These are phyloP conservation scores for Ameiurus melas DNA, from an alignment of 2,113 vertebrate species.

Conservation along the genomic window DNA sequence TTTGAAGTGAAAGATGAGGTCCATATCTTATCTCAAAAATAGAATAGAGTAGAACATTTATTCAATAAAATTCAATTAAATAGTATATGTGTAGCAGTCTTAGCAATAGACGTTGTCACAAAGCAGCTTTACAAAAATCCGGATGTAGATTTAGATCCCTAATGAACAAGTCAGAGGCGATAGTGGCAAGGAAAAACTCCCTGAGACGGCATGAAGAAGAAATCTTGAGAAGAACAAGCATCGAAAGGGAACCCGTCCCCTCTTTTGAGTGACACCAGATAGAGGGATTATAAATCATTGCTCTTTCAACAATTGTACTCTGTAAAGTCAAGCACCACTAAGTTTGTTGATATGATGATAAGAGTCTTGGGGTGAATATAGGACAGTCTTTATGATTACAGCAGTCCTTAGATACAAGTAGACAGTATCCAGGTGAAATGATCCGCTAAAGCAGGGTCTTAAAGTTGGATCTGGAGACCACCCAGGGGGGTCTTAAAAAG, in stretches of 20 bases:
- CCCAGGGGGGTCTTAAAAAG: not conserved
- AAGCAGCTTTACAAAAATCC: slow-evolving; percentile 6
- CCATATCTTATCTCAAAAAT: slow-evolving; percentile 33
- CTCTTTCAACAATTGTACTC: not conserved
- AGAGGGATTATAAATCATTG: not conserved
- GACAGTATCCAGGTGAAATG: not conserved
- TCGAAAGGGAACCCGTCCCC: not conserved
- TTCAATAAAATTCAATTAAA: not conserved
- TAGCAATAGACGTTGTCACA: not conserved
- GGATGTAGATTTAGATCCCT: not conserved
- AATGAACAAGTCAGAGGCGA: not conserved
- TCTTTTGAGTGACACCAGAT: not conserved
- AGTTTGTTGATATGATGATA: not conserved
- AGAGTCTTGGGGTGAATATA: not conserved
- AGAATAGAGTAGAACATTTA: slow-evolving; percentile 11
- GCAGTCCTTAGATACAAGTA: not conserved
- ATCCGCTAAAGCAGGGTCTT: not conserved
- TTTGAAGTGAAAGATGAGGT: slow-evolving; percentile 71
- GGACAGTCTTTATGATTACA: not conserved
- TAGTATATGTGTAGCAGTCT: not conserved
- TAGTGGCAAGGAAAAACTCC: not conserved
- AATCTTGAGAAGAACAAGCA: not conserved
- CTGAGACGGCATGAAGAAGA: not conserved
- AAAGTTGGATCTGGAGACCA: not conserved
- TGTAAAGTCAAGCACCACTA: not conserved